Conservation (phyloP, 2,888 invertebrate genomes). For the Brachypalpus laphriformis region DNA sequence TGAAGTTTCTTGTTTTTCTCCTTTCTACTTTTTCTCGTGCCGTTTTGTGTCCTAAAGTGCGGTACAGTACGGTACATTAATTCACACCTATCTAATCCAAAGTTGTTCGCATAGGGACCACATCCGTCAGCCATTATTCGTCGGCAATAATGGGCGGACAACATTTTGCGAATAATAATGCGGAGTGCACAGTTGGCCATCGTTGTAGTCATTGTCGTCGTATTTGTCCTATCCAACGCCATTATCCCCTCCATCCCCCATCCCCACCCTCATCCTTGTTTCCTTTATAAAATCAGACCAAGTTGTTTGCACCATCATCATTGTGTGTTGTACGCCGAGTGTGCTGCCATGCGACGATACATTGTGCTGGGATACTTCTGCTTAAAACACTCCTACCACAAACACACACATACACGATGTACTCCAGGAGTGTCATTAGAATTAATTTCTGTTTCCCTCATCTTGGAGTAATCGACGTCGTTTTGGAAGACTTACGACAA, state of each 20-base stretch:
- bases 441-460: constrained; percentile 69
- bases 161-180: constrained; percentile 69
- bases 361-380: constrained; percentile 9
- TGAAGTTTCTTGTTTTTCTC: constrained; percentile 55
- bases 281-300: constrained; percentile 36
- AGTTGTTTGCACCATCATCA: constrained; percentile 51
- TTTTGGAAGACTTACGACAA: constrained; percentile 40
- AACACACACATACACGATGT: not conserved
- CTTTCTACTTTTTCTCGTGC: not conserved
- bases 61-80: constrained; percentile 69
- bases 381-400: not conserved
- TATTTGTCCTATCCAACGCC: constrained; percentile 19
- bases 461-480: constrained; percentile 51
- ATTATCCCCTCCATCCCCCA: constrained; percentile 48
- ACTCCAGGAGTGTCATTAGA: constrained; percentile 47
- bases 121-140: constrained; percentile 71
- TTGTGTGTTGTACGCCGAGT: constrained; percentile 15
- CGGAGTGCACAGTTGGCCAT: constrained; percentile 59
- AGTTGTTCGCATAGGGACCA: constrained; percentile 70
- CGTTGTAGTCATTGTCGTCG: constrained; percentile 23
- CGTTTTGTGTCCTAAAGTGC: constrained; percentile 60
- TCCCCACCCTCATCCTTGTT: constrained; percentile 1
- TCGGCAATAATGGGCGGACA: constrained; percentile 62
- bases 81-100: constrained; percentile 72
- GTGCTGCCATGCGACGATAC: constrained; percentile 37